These are phyloP conservation scores for Aphodius sticticus DNA, from an alignment of 2,888 invertebrate species.

Conservation along the genomic window DNA sequence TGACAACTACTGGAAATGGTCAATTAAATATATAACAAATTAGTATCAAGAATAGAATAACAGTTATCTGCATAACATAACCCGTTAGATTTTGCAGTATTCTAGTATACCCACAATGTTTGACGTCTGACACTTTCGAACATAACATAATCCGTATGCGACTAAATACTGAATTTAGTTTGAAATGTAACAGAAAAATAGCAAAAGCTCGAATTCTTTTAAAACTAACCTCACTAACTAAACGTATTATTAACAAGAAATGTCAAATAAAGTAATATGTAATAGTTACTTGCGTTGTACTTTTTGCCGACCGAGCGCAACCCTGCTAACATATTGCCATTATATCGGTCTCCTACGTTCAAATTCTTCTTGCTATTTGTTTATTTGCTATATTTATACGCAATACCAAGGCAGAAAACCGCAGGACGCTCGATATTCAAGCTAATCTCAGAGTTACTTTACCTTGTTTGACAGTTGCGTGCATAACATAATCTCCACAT, in stretches of 20 bases:
- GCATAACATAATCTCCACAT: not conserved
- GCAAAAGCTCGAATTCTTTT: too few relatives aligned
- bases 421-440: not conserved
- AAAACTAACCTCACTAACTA: too few relatives aligned
- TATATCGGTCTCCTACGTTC: not conserved
- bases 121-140: not conserved
- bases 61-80: too few relatives aligned
- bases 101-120: not conserved
- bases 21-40: too few relatives aligned
- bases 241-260: too few relatives aligned
- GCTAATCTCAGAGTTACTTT: not conserved
- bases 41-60: too few relatives aligned
- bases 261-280: too few relatives aligned
- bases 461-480: slow-evolving; percentile 4
- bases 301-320: not conserved
- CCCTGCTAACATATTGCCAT: not conserved
- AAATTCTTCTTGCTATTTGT: not conserved
- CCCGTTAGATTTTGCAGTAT: not conserved
- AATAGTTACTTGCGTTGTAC: not conserved
- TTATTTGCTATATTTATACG: not conserved
- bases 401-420: not conserved
- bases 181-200: too few relatives aligned
- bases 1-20: not conserved
- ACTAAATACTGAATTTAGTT: too few relatives aligned
- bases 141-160: not conserved